Evolutionary conservation across 2,888 invertebrate genomes (phyloP).

Genomic region (Candidula unifasciata): DNA sequence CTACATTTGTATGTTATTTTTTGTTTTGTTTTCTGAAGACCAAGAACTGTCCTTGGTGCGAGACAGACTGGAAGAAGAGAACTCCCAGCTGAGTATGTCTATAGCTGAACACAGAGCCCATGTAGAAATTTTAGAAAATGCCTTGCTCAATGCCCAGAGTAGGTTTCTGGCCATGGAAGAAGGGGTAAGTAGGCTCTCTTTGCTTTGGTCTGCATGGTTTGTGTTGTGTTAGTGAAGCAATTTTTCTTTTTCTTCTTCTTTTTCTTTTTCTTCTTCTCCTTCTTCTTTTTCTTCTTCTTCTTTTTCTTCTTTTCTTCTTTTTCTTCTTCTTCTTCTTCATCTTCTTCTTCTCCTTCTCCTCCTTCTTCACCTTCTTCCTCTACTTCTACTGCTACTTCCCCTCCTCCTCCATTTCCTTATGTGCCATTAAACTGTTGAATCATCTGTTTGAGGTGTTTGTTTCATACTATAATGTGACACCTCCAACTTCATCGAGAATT

Average conservation of each 20-base stretch:
- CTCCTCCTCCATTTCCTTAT: too few relatives aligned
- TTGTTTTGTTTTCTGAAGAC: slow-evolving; percentile 80
- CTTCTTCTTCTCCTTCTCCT: not conserved
- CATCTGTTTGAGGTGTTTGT: too few relatives aligned
- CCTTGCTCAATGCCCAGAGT: slow-evolving; percentile 92
- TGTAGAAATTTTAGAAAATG: slow-evolving; percentile 93
- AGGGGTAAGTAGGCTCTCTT: slow-evolving; percentile 82
- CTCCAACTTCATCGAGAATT: too few relatives aligned
- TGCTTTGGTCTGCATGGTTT: not conserved
- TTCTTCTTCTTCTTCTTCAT: not conserved
- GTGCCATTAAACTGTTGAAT: too few relatives aligned
- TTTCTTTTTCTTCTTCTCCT: too few relatives aligned
- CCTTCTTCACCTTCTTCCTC: not conserved
- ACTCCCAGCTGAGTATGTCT: slow-evolving; percentile 91
- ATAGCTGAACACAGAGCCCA: slow-evolving; percentile 94
- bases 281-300: too few relatives aligned
- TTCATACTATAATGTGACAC: too few relatives aligned
- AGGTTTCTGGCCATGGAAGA: slow-evolving; percentile 92
- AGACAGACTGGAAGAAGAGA: slow-evolving; percentile 93
- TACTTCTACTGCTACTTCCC: not conserved
- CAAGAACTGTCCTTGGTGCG: slow-evolving; percentile 92
- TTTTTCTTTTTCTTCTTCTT: too few relatives aligned
- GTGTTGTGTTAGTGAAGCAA: not conserved
- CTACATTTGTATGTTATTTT: too few relatives aligned
- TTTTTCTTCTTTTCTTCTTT: not conserved